phyloP scores from a whole-genome alignment of 2,113 vertebrate genomes.

The Prionailurus viverrinus region DNA sequence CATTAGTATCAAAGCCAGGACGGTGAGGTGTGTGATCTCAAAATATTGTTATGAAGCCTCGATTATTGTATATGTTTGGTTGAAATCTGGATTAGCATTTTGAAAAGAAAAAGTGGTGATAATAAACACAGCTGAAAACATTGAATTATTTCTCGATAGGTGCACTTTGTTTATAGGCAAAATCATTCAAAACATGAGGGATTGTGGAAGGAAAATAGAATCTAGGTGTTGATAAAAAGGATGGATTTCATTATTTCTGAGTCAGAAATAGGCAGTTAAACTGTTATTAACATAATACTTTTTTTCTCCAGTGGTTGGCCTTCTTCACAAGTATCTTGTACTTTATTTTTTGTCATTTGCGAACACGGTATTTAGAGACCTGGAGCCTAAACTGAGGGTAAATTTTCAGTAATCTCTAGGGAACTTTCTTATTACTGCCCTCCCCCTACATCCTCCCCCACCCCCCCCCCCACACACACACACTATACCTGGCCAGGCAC shows the following conservation, averaged over 20 bases:
- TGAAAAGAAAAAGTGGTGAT: slow-evolving; percentile 54
- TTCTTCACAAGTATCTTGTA: neutral
- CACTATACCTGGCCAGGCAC: neutral
- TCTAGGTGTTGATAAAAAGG: slow-evolving; percentile 57
- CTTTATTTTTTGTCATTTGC: slow-evolving; percentile 6
- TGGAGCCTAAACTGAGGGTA: neutral
- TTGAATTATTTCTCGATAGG: slow-evolving; percentile 59
- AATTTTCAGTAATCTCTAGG: slow-evolving; percentile 38
- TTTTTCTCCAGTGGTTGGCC: neutral
- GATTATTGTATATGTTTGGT: neutral
- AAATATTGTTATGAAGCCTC: slow-evolving; percentile 29
- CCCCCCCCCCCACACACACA: too few species aligned
- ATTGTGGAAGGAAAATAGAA: slow-evolving; percentile 41
- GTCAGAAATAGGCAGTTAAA: slow-evolving; percentile 34
- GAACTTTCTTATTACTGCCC: neutral
- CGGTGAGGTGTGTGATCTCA: slow-evolving; percentile 17
- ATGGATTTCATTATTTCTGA: neutral
- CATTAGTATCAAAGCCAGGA: slow-evolving; percentile 18
- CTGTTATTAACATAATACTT: slow-evolving; percentile 29
- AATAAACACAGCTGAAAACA: slow-evolving; percentile 72
- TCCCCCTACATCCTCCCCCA: neutral
- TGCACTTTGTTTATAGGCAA: slow-evolving; percentile 55
- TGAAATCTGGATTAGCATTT: slow-evolving; percentile 52
- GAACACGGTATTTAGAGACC: neutral
- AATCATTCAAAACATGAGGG: slow-evolving; percentile 35